Evolutionary conservation across 2,113 vertebrate species (phyloP).

Genomic region (Addax nasomaculatus): DNA sequence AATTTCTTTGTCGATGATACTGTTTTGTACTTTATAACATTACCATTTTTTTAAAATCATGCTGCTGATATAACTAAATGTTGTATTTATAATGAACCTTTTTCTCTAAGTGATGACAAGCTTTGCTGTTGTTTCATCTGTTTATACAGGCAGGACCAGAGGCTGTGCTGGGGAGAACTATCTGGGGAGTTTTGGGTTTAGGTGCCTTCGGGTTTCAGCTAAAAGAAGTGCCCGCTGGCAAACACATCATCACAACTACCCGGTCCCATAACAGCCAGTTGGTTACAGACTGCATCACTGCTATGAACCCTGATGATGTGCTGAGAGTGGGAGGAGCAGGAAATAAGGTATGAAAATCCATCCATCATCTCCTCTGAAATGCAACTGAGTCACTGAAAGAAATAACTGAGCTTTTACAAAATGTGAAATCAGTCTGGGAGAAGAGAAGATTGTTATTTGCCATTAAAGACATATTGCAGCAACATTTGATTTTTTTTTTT

Average conservation of each 20-base stretch:
- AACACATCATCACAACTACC: slow-evolving; percentile 91
- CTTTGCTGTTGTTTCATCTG: background rate
- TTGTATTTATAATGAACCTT: background rate
- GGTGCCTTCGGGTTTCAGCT: slow-evolving; percentile 96
- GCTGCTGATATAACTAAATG: background rate
- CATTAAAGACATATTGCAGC: background rate
- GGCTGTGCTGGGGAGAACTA: slow-evolving; percentile 89
- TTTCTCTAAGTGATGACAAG: background rate
- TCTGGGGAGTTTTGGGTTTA: slow-evolving; percentile 93
- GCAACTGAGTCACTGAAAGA: background rate
- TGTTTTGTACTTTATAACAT: background rate
- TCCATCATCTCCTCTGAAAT: background rate
- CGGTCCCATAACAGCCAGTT: slow-evolving; percentile 94
- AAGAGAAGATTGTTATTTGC: background rate
- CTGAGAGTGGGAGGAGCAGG: slow-evolving; percentile 95
- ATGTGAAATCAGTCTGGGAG: background rate
- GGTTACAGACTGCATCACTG: slow-evolving; percentile 89
- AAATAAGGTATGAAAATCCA: slow-evolving; percentile 88
- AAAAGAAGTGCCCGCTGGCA: slow-evolving; percentile 87
- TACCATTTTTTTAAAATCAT: background rate
- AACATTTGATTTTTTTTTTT: background rate
- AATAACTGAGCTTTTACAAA: background rate
- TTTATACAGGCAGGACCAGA: slow-evolving; percentile 83
- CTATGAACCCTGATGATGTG: slow-evolving; percentile 92
- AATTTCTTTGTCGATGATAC: background rate